A percentile compares a stretch with the other conserved stretches of the same genome.
Evolutionary conservation across 1,140 invertebrate genomes (phyloP).

Genomic region (Capitella teleta): DNA sequence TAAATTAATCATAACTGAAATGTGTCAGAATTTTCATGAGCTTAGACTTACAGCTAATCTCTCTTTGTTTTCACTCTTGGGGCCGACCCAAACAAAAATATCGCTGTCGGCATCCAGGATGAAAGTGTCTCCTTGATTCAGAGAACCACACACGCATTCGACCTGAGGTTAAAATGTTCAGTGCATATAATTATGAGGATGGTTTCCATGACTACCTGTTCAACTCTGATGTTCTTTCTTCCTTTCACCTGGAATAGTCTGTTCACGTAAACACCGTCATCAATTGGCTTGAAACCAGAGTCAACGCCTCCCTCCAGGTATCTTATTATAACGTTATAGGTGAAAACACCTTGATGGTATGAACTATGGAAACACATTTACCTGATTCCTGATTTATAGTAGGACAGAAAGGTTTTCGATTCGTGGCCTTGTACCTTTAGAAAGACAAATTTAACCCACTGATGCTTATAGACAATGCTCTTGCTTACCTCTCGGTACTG

Average conservation of each 20-base stretch:
- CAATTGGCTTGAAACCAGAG: slow-evolving; percentile 73
- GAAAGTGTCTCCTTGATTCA: slow-evolving; percentile 83
- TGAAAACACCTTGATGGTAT: no score
- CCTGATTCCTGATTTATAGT: slow-evolving; percentile 50
- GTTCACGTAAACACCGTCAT: slow-evolving; percentile 50
- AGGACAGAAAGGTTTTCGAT: slow-evolving; percentile 63
- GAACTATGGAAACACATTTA: slow-evolving; percentile 17
- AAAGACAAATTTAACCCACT: slow-evolving; percentile 57
- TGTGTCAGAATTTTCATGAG: no score
- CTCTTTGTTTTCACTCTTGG: slow-evolving; percentile 37
- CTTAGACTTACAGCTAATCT: slow-evolving; percentile 32
- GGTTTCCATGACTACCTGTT: no score
- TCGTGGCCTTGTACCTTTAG: slow-evolving; percentile 61
- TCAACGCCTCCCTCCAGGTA: no score
- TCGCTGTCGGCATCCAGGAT: slow-evolving; percentile 66
- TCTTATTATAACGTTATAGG: no score
- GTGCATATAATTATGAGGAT: no score
- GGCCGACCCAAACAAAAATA: slow-evolving; percentile 62
- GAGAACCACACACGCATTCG: slow-evolving; percentile 51
- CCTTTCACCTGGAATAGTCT: slow-evolving; percentile 78
- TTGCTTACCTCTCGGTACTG: no score
- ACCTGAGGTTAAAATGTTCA: no score
- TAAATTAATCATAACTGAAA: no score
- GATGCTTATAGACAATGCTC: no score
- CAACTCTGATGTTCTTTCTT: slow-evolving; percentile 68